Base-by-base conservation (phyloP, 2,888 invertebrate genomes). In the Selenia dentaria region DNA sequence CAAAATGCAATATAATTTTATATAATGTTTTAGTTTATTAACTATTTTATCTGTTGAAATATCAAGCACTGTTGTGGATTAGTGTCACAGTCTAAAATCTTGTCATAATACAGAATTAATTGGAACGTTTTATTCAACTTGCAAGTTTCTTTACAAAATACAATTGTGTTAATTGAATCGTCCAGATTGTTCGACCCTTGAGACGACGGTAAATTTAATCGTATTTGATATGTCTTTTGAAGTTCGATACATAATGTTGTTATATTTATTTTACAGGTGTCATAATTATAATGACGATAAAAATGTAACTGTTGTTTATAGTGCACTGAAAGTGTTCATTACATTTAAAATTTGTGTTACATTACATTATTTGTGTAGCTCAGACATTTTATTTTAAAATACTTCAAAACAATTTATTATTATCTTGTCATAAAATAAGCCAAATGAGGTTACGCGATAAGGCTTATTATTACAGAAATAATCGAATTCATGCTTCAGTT, bases 1-100 rank as follows among this genome's bases (percentile, higher is more conserved):
- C 62, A 68, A 76, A 76, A 79, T 77, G 83, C 79, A 87, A 85
- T 87, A 84, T 86, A 80, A 85, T 81, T 83, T 68, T 70, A 77
- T 78, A 71, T 76, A 71, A 73, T 67, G 60, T 73, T 78, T 78
- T 81, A 83, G 76, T 73, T 50, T 25, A 18, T 41, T 43, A 50
- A 56, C 46, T 48, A 45, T 35, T 59, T 61, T 69, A 36, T 39
- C 53, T 40, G 45, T 51, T 77, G 71, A 76, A 71, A 78, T 78
- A 76, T 80, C 79, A 76, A 79, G 76, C 74, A 80, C 69, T 67
- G 64, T 60, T 64, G 65, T 60, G 50, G 57, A 42, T 10, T 49
- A n/a, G n/a, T n/a, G n/a, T n/a, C n/a, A n/a, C n/a, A n/a, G n/a
- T n/a, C n/a, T n/a, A n/a, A n/a, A n/a, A n/a, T n/a, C n/a, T n/a